These are phyloP conservation scores for Malurus elegans DNA, from an alignment of 2,113 vertebrate species.

Conservation along the genomic window DNA sequence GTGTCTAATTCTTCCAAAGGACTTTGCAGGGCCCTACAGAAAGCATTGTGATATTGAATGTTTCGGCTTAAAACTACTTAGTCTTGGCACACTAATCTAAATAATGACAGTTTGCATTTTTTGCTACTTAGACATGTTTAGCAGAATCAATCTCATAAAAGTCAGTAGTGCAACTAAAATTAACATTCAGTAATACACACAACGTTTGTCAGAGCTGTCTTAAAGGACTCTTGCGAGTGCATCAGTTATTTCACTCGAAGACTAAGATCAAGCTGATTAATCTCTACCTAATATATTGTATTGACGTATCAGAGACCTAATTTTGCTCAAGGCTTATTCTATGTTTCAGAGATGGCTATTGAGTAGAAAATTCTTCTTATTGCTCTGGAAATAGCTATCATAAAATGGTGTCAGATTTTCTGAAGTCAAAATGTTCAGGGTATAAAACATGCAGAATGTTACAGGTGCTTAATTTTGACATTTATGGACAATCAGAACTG, in stretches of 20 bases:
- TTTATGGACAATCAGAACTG: not conserved
- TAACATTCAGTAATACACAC: not conserved
- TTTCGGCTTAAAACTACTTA: not conserved
- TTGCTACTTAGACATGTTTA: not conserved
- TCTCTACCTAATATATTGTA: not conserved
- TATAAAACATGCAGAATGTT: rapidly evolving
- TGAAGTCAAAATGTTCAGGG: not conserved
- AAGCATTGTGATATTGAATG: not conserved
- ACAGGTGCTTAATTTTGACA: not conserved
- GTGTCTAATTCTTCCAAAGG: not conserved
- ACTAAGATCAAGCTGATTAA: not conserved
- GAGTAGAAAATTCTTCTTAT: not conserved
- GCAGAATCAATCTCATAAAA: not conserved
- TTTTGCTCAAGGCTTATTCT: not conserved
- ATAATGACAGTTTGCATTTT: not conserved
- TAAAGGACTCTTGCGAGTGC: not conserved
- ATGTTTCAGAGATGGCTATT: not conserved
- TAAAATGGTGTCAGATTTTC: not conserved
- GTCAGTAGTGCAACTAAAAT: not conserved
- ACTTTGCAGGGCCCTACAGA: not conserved
- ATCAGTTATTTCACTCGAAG: not conserved
- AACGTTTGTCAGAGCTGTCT: not conserved
- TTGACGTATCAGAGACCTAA: not conserved
- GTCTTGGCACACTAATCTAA: not conserved
- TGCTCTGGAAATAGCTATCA: not conserved